A percentile compares a stretch with the other conserved stretches of the same genome.
Conservation (phyloP, 2,797 vertebrate species). For the Urosaurus nigricauda region DNA sequence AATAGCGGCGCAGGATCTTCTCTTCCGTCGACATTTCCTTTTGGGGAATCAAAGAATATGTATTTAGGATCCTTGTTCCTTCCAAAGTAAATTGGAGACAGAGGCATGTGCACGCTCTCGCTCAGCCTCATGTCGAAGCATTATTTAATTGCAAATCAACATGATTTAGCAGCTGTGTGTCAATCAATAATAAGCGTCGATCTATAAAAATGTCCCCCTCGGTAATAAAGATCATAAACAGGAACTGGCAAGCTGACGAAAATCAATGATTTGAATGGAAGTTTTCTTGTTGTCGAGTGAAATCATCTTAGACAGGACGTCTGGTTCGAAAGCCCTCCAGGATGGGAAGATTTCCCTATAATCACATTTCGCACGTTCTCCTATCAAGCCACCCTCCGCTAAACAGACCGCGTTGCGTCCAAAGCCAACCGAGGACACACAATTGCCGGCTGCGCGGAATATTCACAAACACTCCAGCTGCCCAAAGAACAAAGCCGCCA, state of each 20-base stretch:
- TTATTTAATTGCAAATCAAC: constrained; percentile 41
- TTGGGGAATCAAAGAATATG: neutral
- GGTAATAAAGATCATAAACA: constrained; percentile 8
- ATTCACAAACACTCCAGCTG: neutral
- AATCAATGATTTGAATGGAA: constrained; percentile 37
- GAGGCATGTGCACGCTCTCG: too few relatives aligned
- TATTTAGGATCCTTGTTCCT: neutral
- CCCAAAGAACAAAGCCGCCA: too few relatives aligned
- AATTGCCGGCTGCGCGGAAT: neutral
- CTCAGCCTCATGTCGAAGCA: neutral
- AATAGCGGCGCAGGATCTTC: neutral
- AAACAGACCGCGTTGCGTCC: too few relatives aligned
- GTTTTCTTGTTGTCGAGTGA: neutral
- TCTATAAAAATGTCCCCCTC: constrained; percentile 35
- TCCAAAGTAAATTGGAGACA: neutral
- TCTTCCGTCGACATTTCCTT: neutral
- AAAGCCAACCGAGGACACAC: neutral
- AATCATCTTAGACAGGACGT: neutral
- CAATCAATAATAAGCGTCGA: constrained; percentile 39
- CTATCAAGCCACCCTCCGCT: neutral
- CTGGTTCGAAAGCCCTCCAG: neutral
- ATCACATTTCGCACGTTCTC: constrained; percentile 1
- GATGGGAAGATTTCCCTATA: neutral
- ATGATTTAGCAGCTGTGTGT: constrained; percentile 2
- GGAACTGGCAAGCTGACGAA: neutral